Percentiles rank a stretch among this genome's conserved stretches.
Evolutionary conservation across 2,888 invertebrate genomes (phyloP).

Genomic region (Lycophotia porphyrea): DNA sequence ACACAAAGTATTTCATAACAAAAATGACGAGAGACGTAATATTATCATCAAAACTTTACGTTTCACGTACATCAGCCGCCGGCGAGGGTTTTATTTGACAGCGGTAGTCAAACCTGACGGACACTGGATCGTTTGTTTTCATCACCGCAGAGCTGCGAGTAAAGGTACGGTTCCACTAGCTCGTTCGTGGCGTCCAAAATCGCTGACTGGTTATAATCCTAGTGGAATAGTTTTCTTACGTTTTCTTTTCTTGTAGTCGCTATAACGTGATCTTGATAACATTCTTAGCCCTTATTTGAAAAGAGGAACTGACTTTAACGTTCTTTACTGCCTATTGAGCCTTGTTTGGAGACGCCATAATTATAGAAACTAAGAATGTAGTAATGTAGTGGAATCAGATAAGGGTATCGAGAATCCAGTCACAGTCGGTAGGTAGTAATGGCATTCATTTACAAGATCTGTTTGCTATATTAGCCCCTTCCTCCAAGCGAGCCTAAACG

Average conservation of each 20-base stretch:
- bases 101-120: slow-evolving; percentile 9
- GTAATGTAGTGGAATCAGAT: slow-evolving; percentile 24
- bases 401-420: slow-evolving; percentile 16
- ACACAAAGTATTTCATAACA: slow-evolving; percentile 28
- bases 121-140: slow-evolving; percentile 15
- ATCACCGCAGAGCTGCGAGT: not conserved
- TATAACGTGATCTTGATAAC: slow-evolving; percentile 8
- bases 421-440: not conserved
- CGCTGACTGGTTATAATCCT: not conserved
- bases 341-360: slow-evolving; percentile 24
- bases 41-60: slow-evolving; percentile 13
- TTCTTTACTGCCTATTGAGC: slow-evolving; percentile 26
- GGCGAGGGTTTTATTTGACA: slow-evolving; percentile 11
- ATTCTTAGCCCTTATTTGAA: slow-evolving; percentile 40
- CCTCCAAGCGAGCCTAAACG: slow-evolving; percentile 11
- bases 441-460: slow-evolving; percentile 8
- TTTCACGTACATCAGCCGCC: slow-evolving; percentile 9
- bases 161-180: not conserved
- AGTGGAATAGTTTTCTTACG: slow-evolving; percentile 12
- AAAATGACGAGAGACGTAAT: slow-evolving; percentile 13
- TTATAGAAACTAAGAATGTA: slow-evolving; percentile 21
- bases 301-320: slow-evolving; percentile 34
- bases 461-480: slow-evolving; percentile 11
- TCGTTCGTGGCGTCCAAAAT: slow-evolving; percentile 2
- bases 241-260: slow-evolving; percentile 17